phyloP scores from a whole-genome alignment of 2,888 invertebrate species.

The Nycteola revayana region DNA sequence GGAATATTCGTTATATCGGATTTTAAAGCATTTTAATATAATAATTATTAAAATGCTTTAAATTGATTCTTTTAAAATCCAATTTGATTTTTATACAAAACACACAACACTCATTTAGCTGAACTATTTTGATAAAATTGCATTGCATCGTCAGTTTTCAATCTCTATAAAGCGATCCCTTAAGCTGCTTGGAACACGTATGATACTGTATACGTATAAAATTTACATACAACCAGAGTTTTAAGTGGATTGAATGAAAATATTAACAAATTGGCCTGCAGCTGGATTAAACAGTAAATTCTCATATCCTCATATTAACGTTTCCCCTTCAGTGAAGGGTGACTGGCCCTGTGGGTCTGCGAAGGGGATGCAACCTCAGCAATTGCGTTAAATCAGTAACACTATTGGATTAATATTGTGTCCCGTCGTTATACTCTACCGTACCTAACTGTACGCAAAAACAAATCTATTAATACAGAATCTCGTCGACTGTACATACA shows the following conservation, averaged over 20 bases:
- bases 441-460: conserved; percentile 30
- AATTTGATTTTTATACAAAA: no score
- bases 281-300: conserved; percentile 81
- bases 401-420: conserved; percentile 72
- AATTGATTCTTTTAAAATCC: no score
- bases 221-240: conserved; percentile 56
- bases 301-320: conserved; percentile 79
- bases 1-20: no score
- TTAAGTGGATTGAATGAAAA: conserved; percentile 80
- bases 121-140: no score
- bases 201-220: conserved; percentile 35
- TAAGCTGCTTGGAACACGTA: conserved; percentile 21
- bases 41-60: no score
- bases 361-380: conserved; percentile 75
- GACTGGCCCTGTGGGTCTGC: conserved; percentile 53
- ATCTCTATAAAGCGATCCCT: conserved; percentile 28
- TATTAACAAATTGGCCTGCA: conserved; percentile 80
- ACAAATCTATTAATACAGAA: conserved; percentile 20
- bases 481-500: conserved; percentile 29
- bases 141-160: conserved; percentile 18
- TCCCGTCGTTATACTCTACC: conserved; percentile 37
- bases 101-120: no score
- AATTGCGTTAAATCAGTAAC: conserved; percentile 77
- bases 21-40: no score
- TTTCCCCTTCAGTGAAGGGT: conserved; percentile 75